Conservation (phyloP, 2,888 invertebrate genomes). For the Meteorus colon region DNA sequence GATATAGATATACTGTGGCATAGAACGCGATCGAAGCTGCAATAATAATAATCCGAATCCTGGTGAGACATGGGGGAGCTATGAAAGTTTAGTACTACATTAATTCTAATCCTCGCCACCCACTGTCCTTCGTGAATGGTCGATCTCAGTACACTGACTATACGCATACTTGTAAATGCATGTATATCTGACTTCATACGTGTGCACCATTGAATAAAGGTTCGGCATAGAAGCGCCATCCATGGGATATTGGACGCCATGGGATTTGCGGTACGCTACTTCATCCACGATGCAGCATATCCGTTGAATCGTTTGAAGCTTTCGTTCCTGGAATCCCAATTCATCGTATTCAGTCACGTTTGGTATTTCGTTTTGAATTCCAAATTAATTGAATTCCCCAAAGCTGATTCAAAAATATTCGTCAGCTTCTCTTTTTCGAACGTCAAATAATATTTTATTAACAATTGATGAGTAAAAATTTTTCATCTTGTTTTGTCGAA, state of each 20-base stretch:
- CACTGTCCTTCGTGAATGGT: constrained; percentile 32
- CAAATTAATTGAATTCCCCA: constrained; percentile 38
- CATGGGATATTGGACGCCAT: constrained; percentile 29
- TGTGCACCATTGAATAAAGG: neutral
- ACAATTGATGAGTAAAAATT: too few relatives aligned
- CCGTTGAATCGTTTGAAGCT: neutral
- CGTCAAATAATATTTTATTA: too few relatives aligned
- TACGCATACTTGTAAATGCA: neutral
- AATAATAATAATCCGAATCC: constrained; percentile 43
- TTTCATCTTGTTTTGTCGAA: too few relatives aligned
- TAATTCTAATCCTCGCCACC: constrained; percentile 43
- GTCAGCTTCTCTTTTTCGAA: too few relatives aligned
- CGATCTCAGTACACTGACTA: constrained; percentile 20
- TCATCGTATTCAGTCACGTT: neutral
- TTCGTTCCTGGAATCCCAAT: constrained; percentile 19
- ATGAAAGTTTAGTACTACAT: constrained; percentile 47
- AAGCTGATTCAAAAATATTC: constrained; percentile 36
- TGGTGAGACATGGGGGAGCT: constrained; percentile 36
- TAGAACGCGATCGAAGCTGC: constrained; percentile 29
- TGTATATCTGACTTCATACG: neutral
- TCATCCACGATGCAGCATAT: neutral
- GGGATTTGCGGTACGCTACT: neutral
- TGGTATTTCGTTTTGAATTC: neutral
- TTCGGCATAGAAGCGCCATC: neutral
- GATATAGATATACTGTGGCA: neutral